phyloP scores from a whole-genome alignment of 2,797 vertebrate species.

The Sebastes flavidus region DNA sequence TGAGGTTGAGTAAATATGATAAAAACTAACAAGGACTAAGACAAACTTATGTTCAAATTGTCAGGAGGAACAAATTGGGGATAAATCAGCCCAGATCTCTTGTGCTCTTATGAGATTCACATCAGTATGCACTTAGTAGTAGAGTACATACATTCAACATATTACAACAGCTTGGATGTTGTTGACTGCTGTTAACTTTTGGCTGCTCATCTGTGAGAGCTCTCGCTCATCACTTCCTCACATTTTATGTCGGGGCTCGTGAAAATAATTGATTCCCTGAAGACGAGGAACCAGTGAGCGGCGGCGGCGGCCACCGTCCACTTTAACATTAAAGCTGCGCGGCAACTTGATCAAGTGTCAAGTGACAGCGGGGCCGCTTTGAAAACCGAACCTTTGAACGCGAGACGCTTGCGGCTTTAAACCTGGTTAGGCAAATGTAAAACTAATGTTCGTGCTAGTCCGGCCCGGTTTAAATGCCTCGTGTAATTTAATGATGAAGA shows the following conservation, averaged over 20 bases:
- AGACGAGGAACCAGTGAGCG: slow-evolving; percentile 24
- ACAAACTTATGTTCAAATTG: neutral
- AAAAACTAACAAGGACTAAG: no score
- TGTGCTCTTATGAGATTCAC: neutral
- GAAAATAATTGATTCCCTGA: slow-evolving; percentile 48
- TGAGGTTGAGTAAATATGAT: no score
- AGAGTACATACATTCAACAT: neutral
- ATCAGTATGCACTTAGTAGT: neutral
- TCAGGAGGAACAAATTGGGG: neutral
- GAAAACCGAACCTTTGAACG: slow-evolving; percentile 12
- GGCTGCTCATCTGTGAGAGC: neutral
- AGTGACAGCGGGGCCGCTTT: neutral
- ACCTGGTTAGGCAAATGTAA: slow-evolving; percentile 27
- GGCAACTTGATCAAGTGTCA: slow-evolving; percentile 34
- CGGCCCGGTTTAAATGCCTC: neutral
- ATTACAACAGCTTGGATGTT: neutral
- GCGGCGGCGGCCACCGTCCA: slow-evolving; percentile 17
- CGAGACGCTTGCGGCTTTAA: neutral
- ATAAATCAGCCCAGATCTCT: neutral
- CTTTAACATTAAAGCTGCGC: slow-evolving; percentile 28
- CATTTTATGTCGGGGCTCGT: slow-evolving; percentile 17
- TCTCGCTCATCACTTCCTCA: slow-evolving; percentile 10
- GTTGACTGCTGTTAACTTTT: slow-evolving; percentile 1
- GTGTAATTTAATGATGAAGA: slow-evolving; percentile 6
- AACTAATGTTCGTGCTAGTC: slow-evolving; percentile 3